Percentiles rank a stretch among this genome's conserved stretches.
Conservation (phyloP, 2,797 vertebrate genomes). For the Sparidentex hasta region DNA sequence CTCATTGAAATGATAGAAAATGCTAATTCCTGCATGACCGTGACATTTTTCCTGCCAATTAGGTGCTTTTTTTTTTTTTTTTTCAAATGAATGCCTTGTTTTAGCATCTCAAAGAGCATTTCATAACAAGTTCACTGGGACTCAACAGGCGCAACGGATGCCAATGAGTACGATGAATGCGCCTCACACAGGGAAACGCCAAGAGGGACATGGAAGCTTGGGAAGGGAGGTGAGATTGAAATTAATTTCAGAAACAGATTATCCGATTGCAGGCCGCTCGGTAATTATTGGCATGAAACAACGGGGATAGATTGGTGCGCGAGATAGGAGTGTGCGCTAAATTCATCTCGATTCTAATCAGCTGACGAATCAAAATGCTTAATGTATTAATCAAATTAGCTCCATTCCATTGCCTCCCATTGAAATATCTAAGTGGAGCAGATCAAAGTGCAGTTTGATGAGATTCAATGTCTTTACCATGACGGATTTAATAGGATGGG, state of each 20-base stretch:
- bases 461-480: slow-evolving; percentile 60
- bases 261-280: slow-evolving; percentile 48
- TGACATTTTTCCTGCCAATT: slow-evolving; percentile 26
- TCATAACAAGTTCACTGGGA: slow-evolving; percentile 18
- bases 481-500: slow-evolving; percentile 54
- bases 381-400: slow-evolving; percentile 78
- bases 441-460: slow-evolving; percentile 67
- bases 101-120: slow-evolving; percentile 42
- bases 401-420: slow-evolving; percentile 63
- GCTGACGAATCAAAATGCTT: slow-evolving; percentile 74
- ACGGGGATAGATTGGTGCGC: slow-evolving; percentile 50
- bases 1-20: slow-evolving; percentile 53
- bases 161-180: neutral
- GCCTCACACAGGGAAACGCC: slow-evolving; percentile 9
- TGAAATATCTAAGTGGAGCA: slow-evolving; percentile 66
- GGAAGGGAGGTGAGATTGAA: slow-evolving; percentile 58
- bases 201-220: slow-evolving; percentile 41
- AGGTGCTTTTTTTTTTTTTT: slow-evolving; percentile 49
- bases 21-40: slow-evolving; percentile 36
- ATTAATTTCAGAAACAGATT: slow-evolving; percentile 67
- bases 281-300: slow-evolving; percentile 73
- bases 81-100: slow-evolving; percentile 37
- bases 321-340: slow-evolving; percentile 58
- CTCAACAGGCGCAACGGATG: slow-evolving; percentile 21
- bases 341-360: slow-evolving; percentile 72